A percentile compares a stretch with the other conserved stretches of the same genome.
Conservation (phyloP, 2,888 invertebrate species). For the Psococerastis gibbosa region DNA sequence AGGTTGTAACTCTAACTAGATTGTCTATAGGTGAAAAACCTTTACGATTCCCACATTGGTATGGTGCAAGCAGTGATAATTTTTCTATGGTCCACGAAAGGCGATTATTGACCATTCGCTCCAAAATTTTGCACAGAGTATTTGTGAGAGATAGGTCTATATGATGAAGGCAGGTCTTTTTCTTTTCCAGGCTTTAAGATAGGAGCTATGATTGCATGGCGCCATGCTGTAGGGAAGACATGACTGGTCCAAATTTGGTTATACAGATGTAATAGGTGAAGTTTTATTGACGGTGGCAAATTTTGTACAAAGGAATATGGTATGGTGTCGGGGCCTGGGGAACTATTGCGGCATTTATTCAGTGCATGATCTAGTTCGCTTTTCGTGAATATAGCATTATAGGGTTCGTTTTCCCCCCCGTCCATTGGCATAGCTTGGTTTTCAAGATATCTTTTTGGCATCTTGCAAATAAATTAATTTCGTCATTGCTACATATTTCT, state of each 20-base stretch:
- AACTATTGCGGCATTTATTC: not conserved
- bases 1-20: too few species aligned
- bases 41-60: not conserved
- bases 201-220: not conserved
- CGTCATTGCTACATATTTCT: not conserved
- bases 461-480: not conserved
- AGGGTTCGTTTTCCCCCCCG: not conserved
- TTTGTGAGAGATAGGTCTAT: constrained; percentile 1
- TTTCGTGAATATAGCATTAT: not conserved
- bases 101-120: not conserved
- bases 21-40: too few species aligned
- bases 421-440: not conserved
- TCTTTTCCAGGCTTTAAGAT: not conserved
- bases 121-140: not conserved
- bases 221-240: not conserved
- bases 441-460: not conserved
- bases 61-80: not conserved
- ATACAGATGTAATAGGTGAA: not conserved
- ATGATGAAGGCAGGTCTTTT: not conserved
- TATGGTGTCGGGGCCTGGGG: not conserved
- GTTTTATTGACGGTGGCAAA: not conserved
- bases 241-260: not conserved
- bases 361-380: not conserved
- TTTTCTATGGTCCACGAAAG: not conserved
- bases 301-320: not conserved